Evolutionary conservation across 2,113 vertebrate genomes (phyloP).

Genomic region (Boulengerochromis microlepis): DNA sequence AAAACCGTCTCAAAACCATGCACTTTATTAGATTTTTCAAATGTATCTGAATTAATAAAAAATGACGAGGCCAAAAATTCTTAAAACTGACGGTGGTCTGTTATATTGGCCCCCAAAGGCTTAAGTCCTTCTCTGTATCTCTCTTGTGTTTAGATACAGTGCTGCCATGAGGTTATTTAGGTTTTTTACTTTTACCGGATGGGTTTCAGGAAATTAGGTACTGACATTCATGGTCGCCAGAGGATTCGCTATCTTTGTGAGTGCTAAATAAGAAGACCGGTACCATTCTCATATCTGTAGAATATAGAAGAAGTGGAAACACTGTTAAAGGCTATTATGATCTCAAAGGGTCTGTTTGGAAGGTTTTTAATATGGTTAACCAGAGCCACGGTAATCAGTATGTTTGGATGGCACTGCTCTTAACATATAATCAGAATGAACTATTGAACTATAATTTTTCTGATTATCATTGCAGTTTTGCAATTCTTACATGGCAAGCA

Average conservation of each 20-base stretch:
- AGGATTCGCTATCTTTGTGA: not conserved
- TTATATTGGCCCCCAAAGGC: not conserved
- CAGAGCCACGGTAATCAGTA: not conserved
- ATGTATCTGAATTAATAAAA: not conserved
- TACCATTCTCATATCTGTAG: not conserved
- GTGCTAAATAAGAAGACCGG: not conserved
- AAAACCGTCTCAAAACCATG: not conserved
- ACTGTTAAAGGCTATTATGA: not conserved
- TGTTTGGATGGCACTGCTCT: not conserved
- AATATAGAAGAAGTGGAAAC: not conserved
- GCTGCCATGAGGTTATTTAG: not conserved
- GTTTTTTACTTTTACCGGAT: not conserved
- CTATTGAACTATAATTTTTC: not conserved
- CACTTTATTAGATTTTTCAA: not conserved
- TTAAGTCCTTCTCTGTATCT: not conserved
- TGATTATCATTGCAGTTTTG: not conserved
- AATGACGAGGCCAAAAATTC: not conserved
- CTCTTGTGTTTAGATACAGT: not conserved
- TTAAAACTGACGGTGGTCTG: not conserved
- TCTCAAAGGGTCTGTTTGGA: not conserved
- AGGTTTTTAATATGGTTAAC: not conserved
- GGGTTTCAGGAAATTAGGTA: not conserved
- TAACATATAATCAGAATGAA: not conserved
- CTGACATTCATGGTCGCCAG: not conserved
- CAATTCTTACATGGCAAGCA: not conserved